Base-by-base conservation (phyloP, 2,113 vertebrate species). In the Cochlearius cochlearius region DNA sequence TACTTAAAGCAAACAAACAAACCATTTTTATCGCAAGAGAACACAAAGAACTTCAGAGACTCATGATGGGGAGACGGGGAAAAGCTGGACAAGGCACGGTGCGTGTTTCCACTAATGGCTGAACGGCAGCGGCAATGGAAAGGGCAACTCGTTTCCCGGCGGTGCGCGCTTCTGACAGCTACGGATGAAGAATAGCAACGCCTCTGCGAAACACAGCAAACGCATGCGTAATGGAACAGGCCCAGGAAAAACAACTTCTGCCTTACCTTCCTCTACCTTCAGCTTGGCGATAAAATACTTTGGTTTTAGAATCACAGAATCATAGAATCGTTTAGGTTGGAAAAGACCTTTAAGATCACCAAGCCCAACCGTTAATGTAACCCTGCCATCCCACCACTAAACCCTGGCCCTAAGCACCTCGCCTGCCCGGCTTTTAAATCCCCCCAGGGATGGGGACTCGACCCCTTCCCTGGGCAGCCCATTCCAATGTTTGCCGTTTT, bases 161-260 rank as follows among this genome's bases (percentile, higher is more conserved):
- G 5, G 19, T 1, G 13, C 3, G 9, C 0, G 5, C 26, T 59
- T 23, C 80, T 29, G 39, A 17, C 17, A 18, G 49, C 5, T 69
- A 75, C 29, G 34, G 58, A 21, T 2, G 7, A 16, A 4, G 17
- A 84, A 49, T 12, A 55, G 27, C 23, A 58, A 13, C 43, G 47
- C 17, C n/a, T 30, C 74, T 23, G 22, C 12, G 53, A 60, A 39
- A 53, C 45, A 23, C 32, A 9, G 30, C 47, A 17, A n/a, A 25
- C 1, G 7, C 27, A n/a, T 7, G 1, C 8, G 7, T 34, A 29
- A 12, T 1, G 0, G 21, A 58, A 52, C 30, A 59, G 45, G 36
- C 12, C 25, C 19, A 25, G n/a, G 25, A 23, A 60, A 80, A 63
- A 52, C 25, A 25, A 34, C 4, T 62, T 30, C 59, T 45, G 17